Evolutionary conservation across 2,797 vertebrate genomes (phyloP), one percentile per base, ranked within the genome.

Genomic region (Aplochiton taeniatus): DNA sequence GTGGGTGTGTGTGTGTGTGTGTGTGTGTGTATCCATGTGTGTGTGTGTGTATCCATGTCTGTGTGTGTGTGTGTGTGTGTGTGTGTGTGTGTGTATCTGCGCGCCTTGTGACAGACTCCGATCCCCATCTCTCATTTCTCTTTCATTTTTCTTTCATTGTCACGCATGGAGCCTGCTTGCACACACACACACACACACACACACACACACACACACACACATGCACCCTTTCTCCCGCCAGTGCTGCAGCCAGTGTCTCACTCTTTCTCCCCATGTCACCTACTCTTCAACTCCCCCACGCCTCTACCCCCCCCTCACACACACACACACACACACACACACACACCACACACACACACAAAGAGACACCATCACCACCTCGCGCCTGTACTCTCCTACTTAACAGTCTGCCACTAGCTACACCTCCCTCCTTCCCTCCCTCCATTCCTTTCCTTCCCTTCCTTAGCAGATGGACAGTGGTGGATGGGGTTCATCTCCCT

Each of bases 21-120:
- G 62, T 52, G 57, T 66, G 55, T 70, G 19, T n/a, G n/a, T n/a
- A n/a, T n/a, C n/a, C 66, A 43, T 64, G 43, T 63, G 49, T 49
- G 49, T 47, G 20, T 53, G 20, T 54, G 44, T 60, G 16, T 12
- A 41, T 49, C 52, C 57, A 20, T 45, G 53, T 58, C 20, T 67
- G 63, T 66, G 54, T 68, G 46, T 64, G 43, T 63, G 49, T 49
- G 49, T 47, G 20, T 53, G 20, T 54, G 44, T 60, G 16, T 12
- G 44, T 49, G 56, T 60, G 42, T 45, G 53, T 58, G 43, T 67
- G 63, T 66, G 54, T 78, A 74, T 83, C 75, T 66, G 63, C 31
- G 67, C 70, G 48, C 60, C 58, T 57, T 17, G 20, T 61, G 61
- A 20, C 66, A 43, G 68, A 69, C 70, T 77, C 58, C 43, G 68